These are phyloP conservation scores for Sapayoa aenigma DNA, from an alignment of 2,113 vertebrate genomes.

Conservation along the genomic window DNA sequence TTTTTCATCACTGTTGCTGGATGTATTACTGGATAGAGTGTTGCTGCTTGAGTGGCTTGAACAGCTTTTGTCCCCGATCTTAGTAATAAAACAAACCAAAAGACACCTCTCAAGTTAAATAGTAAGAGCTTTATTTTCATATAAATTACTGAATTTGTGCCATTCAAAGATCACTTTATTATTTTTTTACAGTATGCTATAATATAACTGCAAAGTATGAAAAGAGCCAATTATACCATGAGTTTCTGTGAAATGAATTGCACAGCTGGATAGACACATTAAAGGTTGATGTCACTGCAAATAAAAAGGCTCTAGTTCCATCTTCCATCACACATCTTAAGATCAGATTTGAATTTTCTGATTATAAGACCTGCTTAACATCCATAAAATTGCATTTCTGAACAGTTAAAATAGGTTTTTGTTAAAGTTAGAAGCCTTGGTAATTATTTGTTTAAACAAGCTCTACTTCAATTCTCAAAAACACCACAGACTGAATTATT, in stretches of 20 bases:
- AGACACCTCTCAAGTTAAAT: neutral
- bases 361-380: constrained; percentile 2
- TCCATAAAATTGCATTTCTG: constrained; percentile 22
- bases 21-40: constrained; percentile 90
- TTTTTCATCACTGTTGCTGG: constrained; percentile 95
- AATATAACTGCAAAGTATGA: neutral
- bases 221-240: neutral
- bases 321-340: neutral
- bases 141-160: neutral
- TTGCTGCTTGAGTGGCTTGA: constrained; percentile 96
- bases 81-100: constrained; percentile 12
- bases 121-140: constrained; percentile 9
- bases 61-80: constrained; percentile 89
- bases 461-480: neutral
- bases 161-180: neutral
- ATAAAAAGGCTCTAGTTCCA: constrained; percentile 15
- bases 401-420: neutral
- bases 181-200: neutral
- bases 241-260: constrained; percentile 16
- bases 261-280: constrained; percentile 12
- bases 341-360: constrained; percentile 6
- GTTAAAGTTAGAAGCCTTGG: neutral
- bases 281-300: neutral
- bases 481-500: neutral
- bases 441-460: constrained; percentile 21